phyloP scores from a whole-genome alignment of 2,797 vertebrate species.

The Sebastes cheni region DNA sequence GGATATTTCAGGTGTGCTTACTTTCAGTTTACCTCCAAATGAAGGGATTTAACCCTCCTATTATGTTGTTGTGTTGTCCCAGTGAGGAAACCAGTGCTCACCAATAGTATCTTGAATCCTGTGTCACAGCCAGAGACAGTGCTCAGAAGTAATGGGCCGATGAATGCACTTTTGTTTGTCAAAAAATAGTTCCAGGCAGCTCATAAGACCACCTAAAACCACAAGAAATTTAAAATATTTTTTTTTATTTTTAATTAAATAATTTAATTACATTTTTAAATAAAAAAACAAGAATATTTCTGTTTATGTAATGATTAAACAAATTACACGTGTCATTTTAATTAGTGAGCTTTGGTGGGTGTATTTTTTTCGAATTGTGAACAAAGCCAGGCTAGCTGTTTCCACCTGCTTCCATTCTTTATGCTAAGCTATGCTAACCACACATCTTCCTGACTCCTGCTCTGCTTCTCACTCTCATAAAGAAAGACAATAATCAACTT shows the following conservation, averaged over 20 bases:
- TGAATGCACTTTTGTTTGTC: neutral
- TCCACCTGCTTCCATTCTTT: neutral
- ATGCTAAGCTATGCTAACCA: neutral
- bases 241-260: too few species aligned
- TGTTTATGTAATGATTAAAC: neutral
- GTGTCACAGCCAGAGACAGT: neutral
- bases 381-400: neutral
- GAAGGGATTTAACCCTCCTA: neutral
- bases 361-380: neutral
- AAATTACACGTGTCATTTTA: neutral
- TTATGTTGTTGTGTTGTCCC: too few species aligned
- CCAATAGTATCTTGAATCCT: neutral
- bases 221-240: too few species aligned
- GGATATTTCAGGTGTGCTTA: neutral
- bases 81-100: too few species aligned
- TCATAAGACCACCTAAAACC: neutral
- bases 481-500: neutral
- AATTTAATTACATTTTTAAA: too few species aligned
- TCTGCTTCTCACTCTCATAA: neutral
- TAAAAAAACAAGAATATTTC: neutral
- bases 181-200: neutral
- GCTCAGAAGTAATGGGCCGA: neutral
- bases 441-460: neutral
- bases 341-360: neutral
- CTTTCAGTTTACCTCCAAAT: neutral